These are phyloP conservation scores for Coryphaenoides rupestris DNA, from an alignment of 2,113 vertebrate species.

Conservation along the genomic window DNA sequence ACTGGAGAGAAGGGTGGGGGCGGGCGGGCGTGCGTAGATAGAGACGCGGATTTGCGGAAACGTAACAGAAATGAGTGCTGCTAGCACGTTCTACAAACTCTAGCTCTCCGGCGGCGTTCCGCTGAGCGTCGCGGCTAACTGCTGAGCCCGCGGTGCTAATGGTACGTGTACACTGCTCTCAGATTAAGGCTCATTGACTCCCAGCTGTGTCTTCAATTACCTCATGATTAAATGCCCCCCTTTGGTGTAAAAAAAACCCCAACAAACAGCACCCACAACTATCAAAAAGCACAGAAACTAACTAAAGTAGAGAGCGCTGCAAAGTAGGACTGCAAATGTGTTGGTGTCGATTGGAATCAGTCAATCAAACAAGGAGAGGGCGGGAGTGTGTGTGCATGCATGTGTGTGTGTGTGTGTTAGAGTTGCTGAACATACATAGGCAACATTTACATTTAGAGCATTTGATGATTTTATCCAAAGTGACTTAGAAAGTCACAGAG, in stretches of 20 bases:
- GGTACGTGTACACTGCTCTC: constrained; percentile 58
- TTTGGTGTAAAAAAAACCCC: constrained; percentile 35
- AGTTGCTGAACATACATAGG: too few relatives aligned
- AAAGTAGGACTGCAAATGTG: not conserved
- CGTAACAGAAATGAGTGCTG: not conserved
- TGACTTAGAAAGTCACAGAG: too few relatives aligned
- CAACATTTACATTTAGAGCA: too few relatives aligned
- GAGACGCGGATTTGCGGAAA: constrained; percentile 1
- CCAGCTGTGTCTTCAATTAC: constrained; percentile 71
- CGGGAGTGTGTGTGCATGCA: too few relatives aligned
- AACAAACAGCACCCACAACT: constrained; percentile 8
- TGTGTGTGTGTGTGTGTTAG: too few relatives aligned
- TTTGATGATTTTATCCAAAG: too few relatives aligned
- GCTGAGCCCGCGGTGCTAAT: constrained; percentile 50
- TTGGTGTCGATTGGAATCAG: too few relatives aligned
- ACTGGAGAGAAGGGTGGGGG: too few relatives aligned
- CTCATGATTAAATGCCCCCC: constrained; percentile 61
- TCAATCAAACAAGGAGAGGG: too few relatives aligned
- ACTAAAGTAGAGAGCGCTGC: too few relatives aligned
- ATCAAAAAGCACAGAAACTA: not conserved
- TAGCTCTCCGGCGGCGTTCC: constrained; percentile 25
- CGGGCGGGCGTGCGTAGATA: too few relatives aligned
- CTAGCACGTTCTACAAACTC: constrained; percentile 34
- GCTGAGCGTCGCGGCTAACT: constrained; percentile 39
- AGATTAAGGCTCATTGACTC: constrained; percentile 69